Percentiles rank a stretch among this genome's conserved stretches.
Evolutionary conservation across 2,113 vertebrate genomes (phyloP).

Genomic region (Phyllostomus hastatus): DNA sequence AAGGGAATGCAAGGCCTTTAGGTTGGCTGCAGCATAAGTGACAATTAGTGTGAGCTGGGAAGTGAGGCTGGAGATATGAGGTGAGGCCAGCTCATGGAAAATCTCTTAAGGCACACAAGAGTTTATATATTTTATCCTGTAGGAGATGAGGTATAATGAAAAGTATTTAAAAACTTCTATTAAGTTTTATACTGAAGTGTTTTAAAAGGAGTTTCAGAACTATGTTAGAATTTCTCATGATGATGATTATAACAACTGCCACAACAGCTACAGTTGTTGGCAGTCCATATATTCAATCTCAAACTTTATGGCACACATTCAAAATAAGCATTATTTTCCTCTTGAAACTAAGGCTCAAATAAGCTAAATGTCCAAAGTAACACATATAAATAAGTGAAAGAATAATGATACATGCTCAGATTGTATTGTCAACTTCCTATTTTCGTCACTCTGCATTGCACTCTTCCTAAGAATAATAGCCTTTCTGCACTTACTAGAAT

Average conservation of each 20-base stretch:
- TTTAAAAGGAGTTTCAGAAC: neutral
- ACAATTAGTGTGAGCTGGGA: neutral
- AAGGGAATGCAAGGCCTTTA: neutral
- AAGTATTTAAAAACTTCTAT: neutral
- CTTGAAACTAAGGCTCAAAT: neutral
- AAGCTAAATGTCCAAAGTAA: neutral
- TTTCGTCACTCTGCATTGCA: neutral
- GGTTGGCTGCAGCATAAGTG: neutral
- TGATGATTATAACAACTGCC: neutral
- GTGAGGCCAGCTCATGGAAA: neutral
- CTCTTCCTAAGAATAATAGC: neutral
- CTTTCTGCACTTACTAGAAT: neutral
- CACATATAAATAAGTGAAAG: neutral
- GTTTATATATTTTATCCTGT: neutral
- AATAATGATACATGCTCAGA: neutral
- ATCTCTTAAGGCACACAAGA: neutral
- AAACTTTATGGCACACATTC: neutral
- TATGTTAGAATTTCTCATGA: neutral
- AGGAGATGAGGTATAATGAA: neutral
- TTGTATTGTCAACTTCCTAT: neutral
- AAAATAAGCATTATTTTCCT: neutral
- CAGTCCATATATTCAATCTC: neutral
- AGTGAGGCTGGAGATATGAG: neutral
- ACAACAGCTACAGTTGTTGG: neutral
- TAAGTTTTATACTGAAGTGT: neutral